Base-by-base conservation (phyloP, 1,140 invertebrate species). In the Hermatobates lingyangjiaoensis region DNA sequence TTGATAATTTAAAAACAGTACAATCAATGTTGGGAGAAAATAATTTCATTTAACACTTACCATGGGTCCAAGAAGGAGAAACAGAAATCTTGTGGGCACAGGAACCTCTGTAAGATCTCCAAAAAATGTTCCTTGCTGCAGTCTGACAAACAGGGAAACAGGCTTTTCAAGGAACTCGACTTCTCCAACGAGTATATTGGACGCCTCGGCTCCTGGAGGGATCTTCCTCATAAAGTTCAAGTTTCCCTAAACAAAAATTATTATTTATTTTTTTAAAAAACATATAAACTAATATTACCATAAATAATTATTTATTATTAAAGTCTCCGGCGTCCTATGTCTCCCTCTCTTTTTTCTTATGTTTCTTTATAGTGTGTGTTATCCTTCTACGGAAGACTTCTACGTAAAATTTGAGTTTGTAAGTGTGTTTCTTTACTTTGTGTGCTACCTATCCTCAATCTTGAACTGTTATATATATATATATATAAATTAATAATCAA, bases 51-150 rank as follows among this genome's bases (percentile, higher is more conserved):
- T n/a, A 46, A 14, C 71, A 62, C 73, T 75, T 60, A 80, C 85
- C 59, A 73, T 71, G 15, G 95, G 94, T 25, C 92, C 93, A 12
- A 98, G 74, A 57, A 98, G 71, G 26, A 98, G 75, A 63, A 97
- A 98, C 54, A 98, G 72, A 64, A 98, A 98, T 61, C 90, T 76
- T 2, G 92, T 96, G 23, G 93, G 94, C 30, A 98, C 87, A 27
- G 93, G 91, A 45, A 96, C 91, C 73, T 98, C 94, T 12, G 93
- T 97, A 24, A 98, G 68, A 66, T 98, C 90, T 2, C 90, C 93
- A 67, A 98, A 77, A 54, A 88, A 76, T n/a, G 77, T 75, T 10
- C 88, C 86, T 56, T 89, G 79, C 62, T 81, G 85, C 12, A 99
- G 73, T 45, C 95, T 77, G 47, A 98, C 81, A 65, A 98, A 97